Evolutionary conservation across 2,797 vertebrate species (phyloP), one percentile per base, ranked within the genome.

Genomic region (Siniperca undulata): DNA sequence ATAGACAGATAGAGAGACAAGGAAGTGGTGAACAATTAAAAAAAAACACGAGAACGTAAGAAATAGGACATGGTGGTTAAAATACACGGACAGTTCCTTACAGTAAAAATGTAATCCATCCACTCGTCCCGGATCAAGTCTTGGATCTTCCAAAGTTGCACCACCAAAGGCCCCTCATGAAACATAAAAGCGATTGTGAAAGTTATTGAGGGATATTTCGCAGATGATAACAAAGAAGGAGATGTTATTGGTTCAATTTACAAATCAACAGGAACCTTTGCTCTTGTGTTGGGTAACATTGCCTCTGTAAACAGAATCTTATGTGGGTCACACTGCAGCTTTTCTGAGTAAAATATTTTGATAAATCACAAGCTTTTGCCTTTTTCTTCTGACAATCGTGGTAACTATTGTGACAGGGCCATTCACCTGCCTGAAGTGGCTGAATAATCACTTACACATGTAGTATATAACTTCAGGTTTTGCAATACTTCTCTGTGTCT

Each of bases 241-340:
- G 61, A 42, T 62, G 59, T 70, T 72, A 50, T 38, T 77, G 34
- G 34, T 66, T 73, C 16, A 52, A 74, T 85, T 74, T 79, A 59
- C 20, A 81, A 71, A 87, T 83, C 59, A 76, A 36, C 52, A 80
- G 77, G 82, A 90, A 89, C 92, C 85, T 93, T 82, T 74, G 72
- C 80, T 85, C 75, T 76, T 64, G 67, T 30, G 65, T 94, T 94
- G 81, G 20, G 91, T 75, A 93, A 95, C 93, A 58, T 80, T 93
- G 86, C 91, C 86, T 88, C 44, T 64, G 85, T 79, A 88, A 90
- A 92, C 85, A 92, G 0, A 36, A 46, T 44, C 9, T 38, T 16
- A 65, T 30, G 59, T 73, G 59, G 22, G 64, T 70, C 59, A 65
- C 24, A 30, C 58, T 42, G 67, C 70, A 80, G 53, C 36, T 83